Evolutionary conservation across 2,888 invertebrate genomes (phyloP).

Genomic region (Agelastica alni): DNA sequence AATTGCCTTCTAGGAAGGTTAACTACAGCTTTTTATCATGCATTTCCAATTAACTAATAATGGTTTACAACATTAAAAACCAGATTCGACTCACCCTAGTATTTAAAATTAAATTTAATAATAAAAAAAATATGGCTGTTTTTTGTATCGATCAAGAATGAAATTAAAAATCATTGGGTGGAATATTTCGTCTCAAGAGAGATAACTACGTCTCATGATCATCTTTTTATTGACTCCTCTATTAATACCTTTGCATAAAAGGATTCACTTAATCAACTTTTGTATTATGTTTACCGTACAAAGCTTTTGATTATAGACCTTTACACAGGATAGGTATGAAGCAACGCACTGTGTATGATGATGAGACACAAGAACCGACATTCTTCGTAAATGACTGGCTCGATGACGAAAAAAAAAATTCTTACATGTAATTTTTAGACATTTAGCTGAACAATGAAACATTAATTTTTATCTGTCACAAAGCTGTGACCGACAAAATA

Average conservation of each 20-base stretch:
- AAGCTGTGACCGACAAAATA: no score
- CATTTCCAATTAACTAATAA: no score
- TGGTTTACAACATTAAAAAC: no score
- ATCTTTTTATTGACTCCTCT: constrained; percentile 5
- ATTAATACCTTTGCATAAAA: constrained; percentile 11
- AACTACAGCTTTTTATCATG: no score
- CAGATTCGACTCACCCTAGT: no score
- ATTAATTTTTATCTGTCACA: constrained; percentile 17
- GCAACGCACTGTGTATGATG: neutral
- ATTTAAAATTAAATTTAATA: no score
- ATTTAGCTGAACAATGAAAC: neutral
- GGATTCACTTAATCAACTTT: constrained; percentile 10
- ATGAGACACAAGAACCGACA: neutral
- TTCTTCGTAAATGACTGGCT: constrained; percentile 4
- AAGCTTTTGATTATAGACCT: constrained; percentile 12
- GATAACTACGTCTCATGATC: neutral
- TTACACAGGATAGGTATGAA: neutral
- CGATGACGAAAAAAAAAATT: neutral
- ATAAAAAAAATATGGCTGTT: no score
- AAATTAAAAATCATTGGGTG: no score
- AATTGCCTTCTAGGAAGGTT: no score
- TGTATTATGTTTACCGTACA: constrained; percentile 13
- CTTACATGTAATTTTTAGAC: constrained; percentile 2
- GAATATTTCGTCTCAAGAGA: no score
- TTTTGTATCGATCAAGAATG: no score